A percentile compares a stretch with the other conserved stretches of the same genome.
Conservation (phyloP, 2,797 vertebrate genomes). For the Leuciscus waleckii region DNA sequence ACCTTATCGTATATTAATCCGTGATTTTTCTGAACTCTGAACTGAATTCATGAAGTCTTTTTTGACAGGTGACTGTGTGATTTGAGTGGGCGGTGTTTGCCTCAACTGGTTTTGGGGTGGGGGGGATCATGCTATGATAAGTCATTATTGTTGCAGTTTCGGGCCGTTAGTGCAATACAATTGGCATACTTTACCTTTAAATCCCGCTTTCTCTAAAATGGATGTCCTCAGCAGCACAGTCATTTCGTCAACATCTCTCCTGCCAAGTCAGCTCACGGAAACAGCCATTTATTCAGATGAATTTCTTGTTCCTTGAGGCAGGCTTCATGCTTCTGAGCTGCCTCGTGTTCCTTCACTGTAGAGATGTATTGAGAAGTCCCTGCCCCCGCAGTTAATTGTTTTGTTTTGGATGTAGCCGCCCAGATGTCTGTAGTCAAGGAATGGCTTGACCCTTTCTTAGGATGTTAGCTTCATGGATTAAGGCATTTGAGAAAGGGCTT, state of each 20-base stretch:
- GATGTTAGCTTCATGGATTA: conserved; percentile 61
- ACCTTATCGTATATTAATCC: neutral
- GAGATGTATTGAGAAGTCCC: conserved; percentile 58
- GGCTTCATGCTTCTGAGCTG: conserved; percentile 10
- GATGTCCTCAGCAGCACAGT: conserved; percentile 4
- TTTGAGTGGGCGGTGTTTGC: neutral
- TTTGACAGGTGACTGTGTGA: neutral
- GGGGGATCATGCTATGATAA: neutral
- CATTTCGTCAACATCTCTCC: conserved; percentile 25
- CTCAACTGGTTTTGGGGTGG: no score
- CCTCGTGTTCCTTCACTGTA: conserved; percentile 20
- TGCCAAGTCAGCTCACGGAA: conserved; percentile 8
- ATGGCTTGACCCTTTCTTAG: conserved; percentile 69
- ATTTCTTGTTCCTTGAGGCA: neutral
- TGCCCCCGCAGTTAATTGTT: conserved; percentile 68
- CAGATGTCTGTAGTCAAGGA: conserved; percentile 71
- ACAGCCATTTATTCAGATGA: conserved; percentile 16
- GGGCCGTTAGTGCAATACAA: neutral
- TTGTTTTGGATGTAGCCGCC: conserved; percentile 66
- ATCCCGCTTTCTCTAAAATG: neutral
- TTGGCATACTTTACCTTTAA: neutral
- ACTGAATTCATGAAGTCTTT: neutral
- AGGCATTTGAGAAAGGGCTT: conserved; percentile 66
- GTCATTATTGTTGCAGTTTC: neutral
- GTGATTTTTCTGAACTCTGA: neutral